Evolutionary conservation across 2,113 vertebrate species (phyloP), one percentile per base, ranked within the genome.

Genomic region (Eolophus roseicapilla): DNA sequence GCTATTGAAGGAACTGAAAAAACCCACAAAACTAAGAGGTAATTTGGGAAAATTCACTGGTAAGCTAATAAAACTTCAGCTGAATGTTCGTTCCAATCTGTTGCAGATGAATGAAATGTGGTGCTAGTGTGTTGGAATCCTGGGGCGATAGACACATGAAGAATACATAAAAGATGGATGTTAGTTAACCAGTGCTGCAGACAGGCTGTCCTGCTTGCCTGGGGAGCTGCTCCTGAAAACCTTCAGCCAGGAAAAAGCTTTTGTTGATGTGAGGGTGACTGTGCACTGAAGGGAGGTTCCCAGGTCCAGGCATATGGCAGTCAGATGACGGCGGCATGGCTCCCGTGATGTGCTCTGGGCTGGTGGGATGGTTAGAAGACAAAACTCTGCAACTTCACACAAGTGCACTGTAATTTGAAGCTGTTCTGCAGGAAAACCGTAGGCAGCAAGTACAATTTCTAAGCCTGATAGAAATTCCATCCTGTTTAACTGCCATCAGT

Each of bases 381-480:
- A 92, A 76, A 93, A 76, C 78, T 78, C 68, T 10, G 63, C 78
- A 82, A 28, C 92, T 71, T 95, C 90, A 86, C 82, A 68, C 24
- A n/a, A 80, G 33, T 9, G 15, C 0, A 3, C 67, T 83, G 80
- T 90, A 60, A 96, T 88, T 20, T 79, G 83, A 95, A 88, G 83
- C 90, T 12, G 4, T 86, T 82, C 80, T 78, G 86, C 73, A 49
- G 60, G 73, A 62, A 92, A 71, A 52, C 44, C 0, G 0, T 73
- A 73, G 80, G 90, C 93, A 96, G 83, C 69, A 62, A 89, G 57
- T 71, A 93, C 31, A 31, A 28, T 86, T 79, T 75, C 65, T 75
- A 68, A 93, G 74, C 88, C 73, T 86, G 60, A 64, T 92, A 68
- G 11, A 78, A 95, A 95, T 92, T 95, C 92, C 68, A 64, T 88